phyloP scores from a whole-genome alignment of 2,797 vertebrate genomes.

The Sebastes hubbsi region DNA sequence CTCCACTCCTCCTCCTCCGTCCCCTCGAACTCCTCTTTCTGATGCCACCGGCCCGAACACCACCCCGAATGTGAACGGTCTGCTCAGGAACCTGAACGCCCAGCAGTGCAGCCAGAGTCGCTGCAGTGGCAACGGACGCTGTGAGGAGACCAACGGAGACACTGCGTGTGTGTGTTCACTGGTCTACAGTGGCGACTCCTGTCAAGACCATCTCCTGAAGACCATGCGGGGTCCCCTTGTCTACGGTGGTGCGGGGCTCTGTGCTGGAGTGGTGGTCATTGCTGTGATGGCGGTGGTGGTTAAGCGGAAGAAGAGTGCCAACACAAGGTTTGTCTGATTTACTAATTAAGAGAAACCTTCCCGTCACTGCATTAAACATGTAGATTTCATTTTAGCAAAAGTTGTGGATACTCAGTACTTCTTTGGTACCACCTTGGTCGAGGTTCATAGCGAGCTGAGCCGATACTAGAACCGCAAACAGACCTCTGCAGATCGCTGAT shows the following conservation, averaged over 20 bases:
- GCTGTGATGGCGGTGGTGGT: constrained; percentile 73
- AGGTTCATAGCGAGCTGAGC: background rate
- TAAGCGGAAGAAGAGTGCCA: constrained; percentile 64
- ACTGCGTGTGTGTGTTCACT: constrained; percentile 78
- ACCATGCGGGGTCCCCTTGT: constrained; percentile 67
- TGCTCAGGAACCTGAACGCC: constrained; percentile 47
- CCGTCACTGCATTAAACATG: background rate
- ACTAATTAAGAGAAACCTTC: background rate
- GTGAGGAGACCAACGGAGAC: constrained; percentile 62
- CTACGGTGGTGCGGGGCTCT: constrained; percentile 65
- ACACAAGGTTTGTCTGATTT: constrained; percentile 52
- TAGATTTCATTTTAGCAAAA: too few relatives aligned
- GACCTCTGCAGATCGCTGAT: background rate
- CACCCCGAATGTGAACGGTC: constrained; percentile 10
- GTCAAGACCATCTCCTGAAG: constrained; percentile 71
- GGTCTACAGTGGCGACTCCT: constrained; percentile 83
- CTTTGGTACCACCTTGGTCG: background rate
- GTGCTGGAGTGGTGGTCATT: constrained; percentile 64
- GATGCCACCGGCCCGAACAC: background rate
- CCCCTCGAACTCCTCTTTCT: background rate
- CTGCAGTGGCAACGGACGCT: constrained; percentile 84
- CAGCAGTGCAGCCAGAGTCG: constrained; percentile 57
- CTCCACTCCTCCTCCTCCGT: background rate
- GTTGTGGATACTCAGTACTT: too few relatives aligned
- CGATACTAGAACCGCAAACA: background rate